Base-by-base conservation (phyloP, 2,797 vertebrate species). In the Myotis daubentonii region DNA sequence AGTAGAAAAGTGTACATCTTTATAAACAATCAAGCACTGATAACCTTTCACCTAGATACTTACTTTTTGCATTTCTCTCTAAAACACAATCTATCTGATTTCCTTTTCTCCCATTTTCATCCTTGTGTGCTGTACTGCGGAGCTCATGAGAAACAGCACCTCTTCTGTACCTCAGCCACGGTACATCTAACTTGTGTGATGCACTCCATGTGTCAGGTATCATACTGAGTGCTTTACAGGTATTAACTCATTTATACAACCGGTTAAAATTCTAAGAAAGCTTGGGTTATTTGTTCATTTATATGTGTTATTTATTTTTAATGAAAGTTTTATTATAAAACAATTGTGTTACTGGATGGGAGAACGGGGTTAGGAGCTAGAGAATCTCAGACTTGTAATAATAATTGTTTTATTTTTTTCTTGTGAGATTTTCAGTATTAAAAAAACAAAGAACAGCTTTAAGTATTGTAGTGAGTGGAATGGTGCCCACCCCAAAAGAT, bases 391-490 rank as follows among this genome's bases (percentile, higher is more conserved):
- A 72, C 17, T 51, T 91, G 2, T 87, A 83, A 57, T 81, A 85
- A 57, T 2, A 33, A 36, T 70, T 49, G 49, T 51, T 87, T 90
- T 55, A 74, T 88, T 78, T 79, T 79, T 87, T 90, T 85, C 70
- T 51, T 82, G 51, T 70, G 76, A 10, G 13, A 91, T 75, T 95
- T 96, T 87, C 65, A 57, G 11, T 66, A 87, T 82, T 79, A 66
- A 92, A 65, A 60, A 79, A 79, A 51, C 20, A 76, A 65, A 85
- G 25, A 75, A 57, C 33, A 89, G 11, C 78, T 75, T 0, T 25
- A 62, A 51, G 65, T 82, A 78, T 6, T 33, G 6, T 12, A 33
- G 8, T 60, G 47, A 60, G 6, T 78, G 28, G 55, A 89, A 72
- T 51, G 41, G 17, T 55, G 10, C 4, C 13, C 0, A 36, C 5